A percentile compares a stretch with the other conserved stretches of the same genome.
Evolutionary conservation across 2,888 invertebrate genomes (phyloP).

Genomic region (Piscicola geometra): DNA sequence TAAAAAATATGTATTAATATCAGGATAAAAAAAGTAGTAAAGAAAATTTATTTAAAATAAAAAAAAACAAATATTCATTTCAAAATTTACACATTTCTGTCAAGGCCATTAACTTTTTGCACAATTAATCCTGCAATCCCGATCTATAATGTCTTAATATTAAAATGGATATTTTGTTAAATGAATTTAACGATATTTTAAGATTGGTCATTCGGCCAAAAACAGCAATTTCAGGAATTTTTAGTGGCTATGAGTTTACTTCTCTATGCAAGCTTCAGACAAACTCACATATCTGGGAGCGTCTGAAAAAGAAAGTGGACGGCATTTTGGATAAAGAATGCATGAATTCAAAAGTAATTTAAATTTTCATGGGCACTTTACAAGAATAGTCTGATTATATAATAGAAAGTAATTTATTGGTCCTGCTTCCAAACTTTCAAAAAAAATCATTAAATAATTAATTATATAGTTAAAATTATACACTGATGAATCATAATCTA

Average conservation of each 20-base stretch:
- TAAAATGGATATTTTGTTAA: not conserved
- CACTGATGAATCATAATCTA: no score
- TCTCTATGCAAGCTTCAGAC: constrained; percentile 4
- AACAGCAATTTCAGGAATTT: not conserved
- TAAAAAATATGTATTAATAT: no score
- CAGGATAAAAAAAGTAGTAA: no score
- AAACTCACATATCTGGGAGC: not conserved
- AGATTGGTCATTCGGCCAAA: not conserved
- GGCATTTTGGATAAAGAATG: not conserved
- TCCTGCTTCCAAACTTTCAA: not conserved
- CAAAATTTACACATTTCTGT: not conserved
- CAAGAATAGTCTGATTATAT: not conserved
- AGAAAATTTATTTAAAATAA: no score
- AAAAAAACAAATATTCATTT: no score
- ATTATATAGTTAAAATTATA: no score
- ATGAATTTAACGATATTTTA: not conserved
- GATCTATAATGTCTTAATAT: not conserved
- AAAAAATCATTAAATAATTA: no score
- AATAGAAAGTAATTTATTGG: not conserved
- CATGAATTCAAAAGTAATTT: not conserved
- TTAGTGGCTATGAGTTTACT: constrained; percentile 10
- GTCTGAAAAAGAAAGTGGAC: not conserved
- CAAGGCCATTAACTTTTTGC: not conserved
- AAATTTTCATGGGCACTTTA: no score
- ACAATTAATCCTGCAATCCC: no score